Evolutionary conservation across 2,888 invertebrate genomes (phyloP).

Genomic region (Eremobia ochroleuca): DNA sequence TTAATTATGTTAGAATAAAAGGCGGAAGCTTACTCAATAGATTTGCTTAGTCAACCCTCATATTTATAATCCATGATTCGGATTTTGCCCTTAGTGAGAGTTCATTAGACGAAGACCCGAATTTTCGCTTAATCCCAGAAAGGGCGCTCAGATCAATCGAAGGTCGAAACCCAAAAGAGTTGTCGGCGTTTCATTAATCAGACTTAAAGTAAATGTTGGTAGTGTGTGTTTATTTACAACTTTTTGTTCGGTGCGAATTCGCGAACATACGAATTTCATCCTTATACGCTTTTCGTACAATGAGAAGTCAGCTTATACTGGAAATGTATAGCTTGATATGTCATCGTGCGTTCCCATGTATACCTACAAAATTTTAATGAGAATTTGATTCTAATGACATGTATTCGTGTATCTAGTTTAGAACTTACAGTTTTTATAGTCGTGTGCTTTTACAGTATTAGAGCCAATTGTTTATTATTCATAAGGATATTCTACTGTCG

Average conservation of each 20-base stretch:
- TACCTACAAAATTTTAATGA: not conserved
- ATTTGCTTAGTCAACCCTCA: not conserved
- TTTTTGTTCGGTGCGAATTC: slow-evolving; percentile 18
- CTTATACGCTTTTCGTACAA: not conserved
- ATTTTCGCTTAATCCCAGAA: slow-evolving; percentile 10
- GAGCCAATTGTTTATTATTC: not conserved
- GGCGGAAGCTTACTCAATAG: not conserved
- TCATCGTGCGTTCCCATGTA: not conserved
- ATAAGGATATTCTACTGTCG: not conserved
- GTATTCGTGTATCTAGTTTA: not conserved
- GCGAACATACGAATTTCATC: not conserved
- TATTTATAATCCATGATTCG: not conserved
- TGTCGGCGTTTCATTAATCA: slow-evolving; percentile 25
- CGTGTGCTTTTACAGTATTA: not conserved
- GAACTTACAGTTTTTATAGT: not conserved
- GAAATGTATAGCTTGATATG: not conserved
- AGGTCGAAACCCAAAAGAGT: slow-evolving; percentile 13
- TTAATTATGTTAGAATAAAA: slow-evolving; percentile 1
- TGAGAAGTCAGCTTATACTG: not conserved
- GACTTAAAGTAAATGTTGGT: slow-evolving; percentile 10
- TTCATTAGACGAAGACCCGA: not conserved
- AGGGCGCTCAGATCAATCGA: slow-evolving; percentile 1
- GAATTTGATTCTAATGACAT: not conserved
- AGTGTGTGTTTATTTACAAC: slow-evolving; percentile 15
- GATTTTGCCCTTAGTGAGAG: not conserved